Base-by-base conservation (phyloP, 2,888 invertebrate species). In the Agriopis leucophaearia region DNA sequence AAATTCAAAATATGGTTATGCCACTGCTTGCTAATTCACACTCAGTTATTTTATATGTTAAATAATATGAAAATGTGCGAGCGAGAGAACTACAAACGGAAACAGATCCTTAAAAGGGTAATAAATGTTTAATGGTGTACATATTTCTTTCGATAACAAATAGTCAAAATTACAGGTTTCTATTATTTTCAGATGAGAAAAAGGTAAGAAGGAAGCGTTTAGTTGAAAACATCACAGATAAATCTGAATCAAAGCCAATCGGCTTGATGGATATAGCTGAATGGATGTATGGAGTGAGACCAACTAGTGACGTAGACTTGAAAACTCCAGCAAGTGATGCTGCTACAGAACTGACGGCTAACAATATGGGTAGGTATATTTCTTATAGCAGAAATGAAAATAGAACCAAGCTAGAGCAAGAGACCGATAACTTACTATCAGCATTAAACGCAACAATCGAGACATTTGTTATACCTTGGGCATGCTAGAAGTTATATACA, bases 281-380 rank as follows among this genome's bases (percentile, higher is more conserved):
- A 50, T 86, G 86, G 85, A 63, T 84, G 51, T 83, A 83, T 52
- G 83, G 74, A 12, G 69, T 58, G 4, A 74, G 72, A 35, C 71
- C 68, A 3, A 55, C 13, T 10, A 8, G 6, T 15, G 6, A 45
- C 45, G 38, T 15, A 9, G 16, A n/a, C 44, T n/a, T 18, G 9
- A 36, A 52, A 42, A 2, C 40, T 40, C 18, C 36, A 1, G 54
- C 40, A 16, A 51, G 7, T 35, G 13, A 40, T 7, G 40, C n/a
- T 9, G n/a, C 16, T n/a, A 40, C 58, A 36, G 47, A 48, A 27
- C 16, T 27, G 10, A 15, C 44, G 12, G 35, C 0, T 44, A 40
- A 59, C 16, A 8, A 44, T 12, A 44, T 35, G 40, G 66, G 56
- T 62, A 61, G 40, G 42, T 40, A 13, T n/a, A 18, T 9, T 16